These are phyloP conservation scores for Papilio dardanus DNA, from an alignment of 1,140 invertebrate genomes.

Conservation along the genomic window DNA sequence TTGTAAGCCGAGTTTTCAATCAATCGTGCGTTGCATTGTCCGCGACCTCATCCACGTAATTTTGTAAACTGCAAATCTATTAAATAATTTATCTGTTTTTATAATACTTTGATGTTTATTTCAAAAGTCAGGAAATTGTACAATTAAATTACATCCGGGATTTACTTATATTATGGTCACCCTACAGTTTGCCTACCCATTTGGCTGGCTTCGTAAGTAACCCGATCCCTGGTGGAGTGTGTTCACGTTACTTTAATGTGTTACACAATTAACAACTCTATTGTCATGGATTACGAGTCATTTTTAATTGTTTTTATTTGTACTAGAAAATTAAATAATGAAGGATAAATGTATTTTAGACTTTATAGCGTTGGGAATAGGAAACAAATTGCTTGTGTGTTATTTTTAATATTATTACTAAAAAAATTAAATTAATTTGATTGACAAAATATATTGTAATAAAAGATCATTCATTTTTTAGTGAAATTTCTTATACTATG, in stretches of 20 bases:
- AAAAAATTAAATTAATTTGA: background rate
- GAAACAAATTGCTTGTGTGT: background rate
- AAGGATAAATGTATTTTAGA: background rate
- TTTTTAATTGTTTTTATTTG: background rate
- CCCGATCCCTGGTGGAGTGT: slow-evolving; percentile 48
- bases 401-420: background rate
- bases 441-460: background rate
- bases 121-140: too few species aligned
- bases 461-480: background rate
- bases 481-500: background rate
- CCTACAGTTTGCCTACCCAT: slow-evolving; percentile 63
- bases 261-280: slow-evolving; percentile 32
- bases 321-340: background rate
- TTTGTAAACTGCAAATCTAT: too few species aligned
- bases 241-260: slow-evolving; percentile 35
- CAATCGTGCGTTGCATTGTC: too few species aligned
- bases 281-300: background rate
- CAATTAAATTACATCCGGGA: background rate
- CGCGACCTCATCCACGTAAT: too few species aligned
- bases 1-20: too few species aligned
- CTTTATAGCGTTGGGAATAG: background rate
- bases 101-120: too few species aligned
- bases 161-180: background rate
- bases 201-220: slow-evolving; percentile 60
- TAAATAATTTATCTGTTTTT: too few species aligned